Percentiles rank a stretch among this genome's conserved stretches.
Evolutionary conservation across 2,888 invertebrate genomes (phyloP).

Genomic region (Blastobasis adustella): DNA sequence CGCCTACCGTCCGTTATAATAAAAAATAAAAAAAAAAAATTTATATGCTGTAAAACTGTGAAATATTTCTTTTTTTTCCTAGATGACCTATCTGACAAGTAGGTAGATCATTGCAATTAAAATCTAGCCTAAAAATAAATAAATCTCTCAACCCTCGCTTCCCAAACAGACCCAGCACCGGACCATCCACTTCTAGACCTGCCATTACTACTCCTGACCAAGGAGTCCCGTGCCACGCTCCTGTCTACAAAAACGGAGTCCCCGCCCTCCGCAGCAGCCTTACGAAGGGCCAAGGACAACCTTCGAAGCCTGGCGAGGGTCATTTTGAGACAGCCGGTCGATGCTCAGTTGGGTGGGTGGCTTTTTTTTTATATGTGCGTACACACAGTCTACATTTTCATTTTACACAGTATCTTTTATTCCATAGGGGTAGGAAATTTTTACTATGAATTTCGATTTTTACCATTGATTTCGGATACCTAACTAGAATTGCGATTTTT

Average conservation of each 20-base stretch:
- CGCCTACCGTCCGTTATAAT: no score
- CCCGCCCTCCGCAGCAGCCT: slow-evolving; percentile 32
- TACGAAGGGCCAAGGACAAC: slow-evolving; percentile 73
- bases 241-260: slow-evolving; percentile 23
- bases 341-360: slow-evolving; percentile 76
- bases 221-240: slow-evolving; percentile 24
- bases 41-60: no score
- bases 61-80: no score
- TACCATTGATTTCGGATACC: no score
- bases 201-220: slow-evolving; percentile 30
- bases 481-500: no score
- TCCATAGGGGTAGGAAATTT: no score
- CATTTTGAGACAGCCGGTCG: slow-evolving; percentile 86
- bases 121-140: background rate
- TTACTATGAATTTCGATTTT: no score
- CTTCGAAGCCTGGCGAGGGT: slow-evolving; percentile 83
- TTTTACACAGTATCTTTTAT: no score
- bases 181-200: slow-evolving; percentile 33
- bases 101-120: background rate
- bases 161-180: slow-evolving; percentile 18
- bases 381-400: no score
- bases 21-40: no score
- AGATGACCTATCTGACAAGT: no score
- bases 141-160: background rate
- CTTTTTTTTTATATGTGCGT: background rate